These are phyloP conservation scores for Thalassarche chlororhynchos DNA, from an alignment of 2,113 vertebrate genomes.

Conservation along the genomic window DNA sequence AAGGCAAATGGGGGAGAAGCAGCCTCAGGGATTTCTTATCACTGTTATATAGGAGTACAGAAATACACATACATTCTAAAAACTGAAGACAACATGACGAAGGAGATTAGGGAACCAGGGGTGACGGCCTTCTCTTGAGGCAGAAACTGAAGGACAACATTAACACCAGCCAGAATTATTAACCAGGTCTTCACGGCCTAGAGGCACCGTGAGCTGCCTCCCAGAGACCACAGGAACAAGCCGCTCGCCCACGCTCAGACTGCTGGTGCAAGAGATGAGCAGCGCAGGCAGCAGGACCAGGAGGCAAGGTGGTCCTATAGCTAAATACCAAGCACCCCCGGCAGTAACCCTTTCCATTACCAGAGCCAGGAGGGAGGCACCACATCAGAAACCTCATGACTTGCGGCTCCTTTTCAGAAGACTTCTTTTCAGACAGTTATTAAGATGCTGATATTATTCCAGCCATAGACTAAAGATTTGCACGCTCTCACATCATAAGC, in stretches of 20 bases:
- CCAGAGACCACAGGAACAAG: neutral
- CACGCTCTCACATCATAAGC: neutral
- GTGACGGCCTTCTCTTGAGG: neutral
- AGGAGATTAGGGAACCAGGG: neutral
- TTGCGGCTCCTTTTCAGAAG: neutral
- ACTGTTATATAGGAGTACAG: neutral
- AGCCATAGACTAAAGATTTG: neutral
- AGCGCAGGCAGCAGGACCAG: neutral
- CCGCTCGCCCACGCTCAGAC: accelerated
- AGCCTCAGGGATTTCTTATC: neutral
- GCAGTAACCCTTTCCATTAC: neutral
- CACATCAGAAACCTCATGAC: neutral
- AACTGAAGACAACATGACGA: neutral
- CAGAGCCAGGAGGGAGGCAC: neutral
- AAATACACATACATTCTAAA: neutral
- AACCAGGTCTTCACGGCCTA: neutral
- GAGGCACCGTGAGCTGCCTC: neutral
- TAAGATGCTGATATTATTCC: neutral
- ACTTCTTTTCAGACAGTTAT: neutral
- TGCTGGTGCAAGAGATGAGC: neutral
- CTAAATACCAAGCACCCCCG: neutral
- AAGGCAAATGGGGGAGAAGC: neutral
- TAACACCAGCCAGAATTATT: neutral
- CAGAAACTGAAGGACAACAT: neutral
- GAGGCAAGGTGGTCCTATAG: neutral